A percentile compares a stretch with the other conserved stretches of the same genome.
These are phyloP conservation scores for Tachysurus vachellii DNA, from an alignment of 2,113 vertebrate genomes.

Conservation along the genomic window DNA sequence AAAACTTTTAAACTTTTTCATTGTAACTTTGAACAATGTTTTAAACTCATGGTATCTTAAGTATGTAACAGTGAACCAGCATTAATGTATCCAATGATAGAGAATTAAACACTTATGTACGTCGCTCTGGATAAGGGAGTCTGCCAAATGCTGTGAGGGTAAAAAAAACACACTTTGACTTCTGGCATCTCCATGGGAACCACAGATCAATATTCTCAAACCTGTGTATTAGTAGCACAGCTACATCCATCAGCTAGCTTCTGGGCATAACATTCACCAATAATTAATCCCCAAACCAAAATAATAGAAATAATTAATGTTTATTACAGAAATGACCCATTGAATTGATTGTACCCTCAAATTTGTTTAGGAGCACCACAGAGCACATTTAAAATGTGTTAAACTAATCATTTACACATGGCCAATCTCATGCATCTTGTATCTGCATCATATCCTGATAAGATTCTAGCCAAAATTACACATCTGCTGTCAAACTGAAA, in stretches of 20 bases:
- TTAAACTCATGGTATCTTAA: too few relatives aligned
- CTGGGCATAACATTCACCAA: slow-evolving; percentile 36
- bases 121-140: too few relatives aligned
- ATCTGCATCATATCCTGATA: not conserved
- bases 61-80: too few relatives aligned
- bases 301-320: slow-evolving; percentile 60
- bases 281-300: not conserved
- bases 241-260: slow-evolving; percentile 71
- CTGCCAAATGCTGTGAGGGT: too few relatives aligned
- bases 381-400: not conserved
- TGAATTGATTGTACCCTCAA: slow-evolving; percentile 37
- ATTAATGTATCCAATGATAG: too few relatives aligned
- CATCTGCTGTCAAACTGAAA: not conserved
- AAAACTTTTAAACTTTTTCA: too few relatives aligned
- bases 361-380: not conserved
- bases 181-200: slow-evolving; percentile 58
- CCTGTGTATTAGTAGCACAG: slow-evolving; percentile 69
- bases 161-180: slow-evolving; percentile 73
- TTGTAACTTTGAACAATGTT: too few relatives aligned
- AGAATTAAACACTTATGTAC: too few relatives aligned
- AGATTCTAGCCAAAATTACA: not conserved
- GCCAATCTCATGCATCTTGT: not conserved
- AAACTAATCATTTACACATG: not conserved
- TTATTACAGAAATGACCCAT: slow-evolving; percentile 53
- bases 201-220: slow-evolving; percentile 70